phyloP scores from a whole-genome alignment of 1,140 invertebrate genomes.

The Papilio machaon region DNA sequence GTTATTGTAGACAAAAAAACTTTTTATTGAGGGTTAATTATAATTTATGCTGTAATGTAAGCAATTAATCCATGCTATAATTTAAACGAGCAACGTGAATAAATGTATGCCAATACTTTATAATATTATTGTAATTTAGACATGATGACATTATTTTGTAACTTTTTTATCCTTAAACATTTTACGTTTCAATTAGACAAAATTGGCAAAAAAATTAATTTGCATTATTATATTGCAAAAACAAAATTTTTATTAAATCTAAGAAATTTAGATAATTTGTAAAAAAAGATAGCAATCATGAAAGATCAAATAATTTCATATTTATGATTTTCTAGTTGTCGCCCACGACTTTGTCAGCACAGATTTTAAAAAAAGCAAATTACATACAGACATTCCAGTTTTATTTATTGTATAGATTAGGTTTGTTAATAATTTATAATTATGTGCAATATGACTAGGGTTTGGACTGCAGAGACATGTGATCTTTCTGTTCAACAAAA shows the following conservation, averaged over 20 bases:
- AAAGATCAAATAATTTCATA: no score
- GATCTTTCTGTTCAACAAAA: no score
- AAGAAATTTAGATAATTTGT: not conserved
- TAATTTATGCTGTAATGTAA: not conserved
- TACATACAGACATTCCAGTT: no score
- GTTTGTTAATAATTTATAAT: no score
- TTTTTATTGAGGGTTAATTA: not conserved
- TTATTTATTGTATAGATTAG: no score
- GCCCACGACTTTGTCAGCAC: no score
- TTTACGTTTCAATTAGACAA: not conserved
- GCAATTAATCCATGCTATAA: not conserved
- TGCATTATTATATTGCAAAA: not conserved
- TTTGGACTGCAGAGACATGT: no score
- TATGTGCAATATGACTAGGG: no score
- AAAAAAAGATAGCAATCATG: not conserved
- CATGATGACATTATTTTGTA: conserved; percentile 14
- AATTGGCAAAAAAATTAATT: not conserved
- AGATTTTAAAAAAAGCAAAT: no score
- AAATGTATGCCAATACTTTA: not conserved
- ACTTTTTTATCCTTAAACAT: not conserved
- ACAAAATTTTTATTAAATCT: not conserved
- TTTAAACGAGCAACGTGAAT: not conserved
- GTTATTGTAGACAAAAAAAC: not conserved
- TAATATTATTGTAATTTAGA: not conserved
- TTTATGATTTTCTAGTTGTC: no score